These are phyloP conservation scores for Orussus abietinus DNA, from an alignment of 1,140 invertebrate species.

Conservation along the genomic window DNA sequence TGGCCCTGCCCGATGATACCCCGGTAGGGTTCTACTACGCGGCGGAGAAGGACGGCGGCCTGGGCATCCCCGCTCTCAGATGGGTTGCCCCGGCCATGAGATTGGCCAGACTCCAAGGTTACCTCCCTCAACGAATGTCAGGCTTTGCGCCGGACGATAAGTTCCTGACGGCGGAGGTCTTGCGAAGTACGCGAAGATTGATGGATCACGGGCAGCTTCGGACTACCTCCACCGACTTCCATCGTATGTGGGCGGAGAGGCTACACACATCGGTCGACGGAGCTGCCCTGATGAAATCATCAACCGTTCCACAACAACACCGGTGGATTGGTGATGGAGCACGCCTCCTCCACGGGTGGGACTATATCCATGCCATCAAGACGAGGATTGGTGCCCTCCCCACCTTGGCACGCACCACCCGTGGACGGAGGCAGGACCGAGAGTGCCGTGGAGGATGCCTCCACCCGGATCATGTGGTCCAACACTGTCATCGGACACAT, in stretches of 20 bases:
- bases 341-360: conserved; percentile 11
- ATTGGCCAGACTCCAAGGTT: too few species aligned
- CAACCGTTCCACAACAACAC: conserved; percentile 14
- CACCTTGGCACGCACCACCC: conserved; percentile 13
- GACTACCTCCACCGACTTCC: too few species aligned
- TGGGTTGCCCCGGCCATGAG: too few species aligned
- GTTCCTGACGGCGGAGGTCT: too few species aligned
- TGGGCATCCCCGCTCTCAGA: too few species aligned
- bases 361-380: conserved; percentile 19
- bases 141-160: too few species aligned
- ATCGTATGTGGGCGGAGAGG: conserved; percentile 7
- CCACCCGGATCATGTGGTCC: conserved; percentile 21
- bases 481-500: conserved; percentile 23
- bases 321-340: conserved; percentile 19
- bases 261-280: conserved; percentile 19
- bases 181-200: too few species aligned
- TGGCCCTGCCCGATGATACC: too few species aligned
- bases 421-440: conserved; percentile 10
- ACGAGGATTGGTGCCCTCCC: conserved; percentile 20
- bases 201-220: too few species aligned
- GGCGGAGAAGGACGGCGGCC: too few species aligned
- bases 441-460: conserved; percentile 20
- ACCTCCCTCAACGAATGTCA: too few species aligned
- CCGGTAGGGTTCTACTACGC: too few species aligned
- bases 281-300: background rate